Conservation (phyloP, 2,113 vertebrate species). For the Callopanchax toddi region DNA sequence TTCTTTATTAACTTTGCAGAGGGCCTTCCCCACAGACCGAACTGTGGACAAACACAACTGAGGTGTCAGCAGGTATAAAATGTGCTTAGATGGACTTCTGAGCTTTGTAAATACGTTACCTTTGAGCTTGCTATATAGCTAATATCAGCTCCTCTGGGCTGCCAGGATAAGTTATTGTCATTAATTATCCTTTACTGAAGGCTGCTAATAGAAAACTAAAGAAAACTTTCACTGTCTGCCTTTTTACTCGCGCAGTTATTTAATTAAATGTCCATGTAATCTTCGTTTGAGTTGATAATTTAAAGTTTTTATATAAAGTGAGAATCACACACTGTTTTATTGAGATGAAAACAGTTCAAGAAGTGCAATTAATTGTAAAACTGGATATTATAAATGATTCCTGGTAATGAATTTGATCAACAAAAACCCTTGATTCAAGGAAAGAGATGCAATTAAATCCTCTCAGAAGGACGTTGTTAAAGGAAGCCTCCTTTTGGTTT, state of each 20-base stretch:
- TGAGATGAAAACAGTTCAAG: too few species aligned
- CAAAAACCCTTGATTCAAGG: too few species aligned
- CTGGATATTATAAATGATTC: too few species aligned
- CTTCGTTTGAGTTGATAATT: neutral
- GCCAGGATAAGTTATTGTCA: conserved; percentile 55
- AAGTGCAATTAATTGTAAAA: too few species aligned
- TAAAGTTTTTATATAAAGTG: neutral
- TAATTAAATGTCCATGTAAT: neutral
- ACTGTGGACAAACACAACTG: conserved; percentile 64
- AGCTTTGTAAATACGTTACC: conserved; percentile 68
- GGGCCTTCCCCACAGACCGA: conserved; percentile 58
- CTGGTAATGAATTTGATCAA: too few species aligned
- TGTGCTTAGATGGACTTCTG: conserved; percentile 65
- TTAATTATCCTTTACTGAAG: conserved; percentile 54
- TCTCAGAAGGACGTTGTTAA: too few species aligned
- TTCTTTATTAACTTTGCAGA: conserved; percentile 74
- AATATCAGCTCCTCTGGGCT: conserved; percentile 49
- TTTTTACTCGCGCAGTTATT: neutral
- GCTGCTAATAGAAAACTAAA: conserved; percentile 32
- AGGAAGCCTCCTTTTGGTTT: too few species aligned
- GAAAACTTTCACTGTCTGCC: conserved; percentile 29
- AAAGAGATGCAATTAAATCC: too few species aligned
- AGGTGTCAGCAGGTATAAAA: conserved; percentile 74
- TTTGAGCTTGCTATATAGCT: conserved; percentile 48
- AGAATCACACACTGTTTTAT: too few species aligned